phyloP scores from a whole-genome alignment of 2,113 vertebrate species.

The Mionectes macconnelli region DNA sequence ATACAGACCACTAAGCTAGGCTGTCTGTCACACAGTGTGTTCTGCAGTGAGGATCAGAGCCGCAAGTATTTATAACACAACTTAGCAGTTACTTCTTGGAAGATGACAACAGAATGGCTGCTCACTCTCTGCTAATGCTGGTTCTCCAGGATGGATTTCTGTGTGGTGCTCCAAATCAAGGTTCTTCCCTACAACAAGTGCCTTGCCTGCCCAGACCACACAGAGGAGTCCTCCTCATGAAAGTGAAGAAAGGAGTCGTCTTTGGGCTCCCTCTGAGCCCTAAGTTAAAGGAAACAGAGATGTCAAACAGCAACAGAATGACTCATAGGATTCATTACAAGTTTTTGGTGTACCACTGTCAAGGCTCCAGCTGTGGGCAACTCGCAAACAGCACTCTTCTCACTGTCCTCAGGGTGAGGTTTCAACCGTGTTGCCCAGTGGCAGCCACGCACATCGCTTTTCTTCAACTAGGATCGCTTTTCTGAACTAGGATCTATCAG shows the following conservation, averaged over 20 bases:
- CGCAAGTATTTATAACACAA: neutral
- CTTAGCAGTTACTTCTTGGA: neutral
- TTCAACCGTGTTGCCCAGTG: neutral
- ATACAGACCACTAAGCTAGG: neutral
- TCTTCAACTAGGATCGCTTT: neutral
- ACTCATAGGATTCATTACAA: neutral
- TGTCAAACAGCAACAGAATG: too few relatives aligned
- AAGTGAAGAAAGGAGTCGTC: neutral
- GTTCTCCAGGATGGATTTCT: neutral
- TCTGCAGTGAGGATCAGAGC: neutral
- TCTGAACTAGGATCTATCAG: neutral
- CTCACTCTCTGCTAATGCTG: neutral
- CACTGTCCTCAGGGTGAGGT: neutral
- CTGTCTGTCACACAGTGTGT: neutral
- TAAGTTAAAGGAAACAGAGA: neutral
- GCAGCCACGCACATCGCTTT: accelerated
- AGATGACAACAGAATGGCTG: neutral
- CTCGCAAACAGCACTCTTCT: neutral
- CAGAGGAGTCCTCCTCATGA: neutral
- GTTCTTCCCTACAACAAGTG: neutral
- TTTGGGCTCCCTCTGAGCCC: neutral
- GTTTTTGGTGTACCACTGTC: neutral
- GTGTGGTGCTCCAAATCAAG: neutral
- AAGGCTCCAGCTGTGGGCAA: neutral
- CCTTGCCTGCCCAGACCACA: neutral